Evolutionary conservation across 2,888 invertebrate species (phyloP).

Genomic region (Sesia apiformis): DNA sequence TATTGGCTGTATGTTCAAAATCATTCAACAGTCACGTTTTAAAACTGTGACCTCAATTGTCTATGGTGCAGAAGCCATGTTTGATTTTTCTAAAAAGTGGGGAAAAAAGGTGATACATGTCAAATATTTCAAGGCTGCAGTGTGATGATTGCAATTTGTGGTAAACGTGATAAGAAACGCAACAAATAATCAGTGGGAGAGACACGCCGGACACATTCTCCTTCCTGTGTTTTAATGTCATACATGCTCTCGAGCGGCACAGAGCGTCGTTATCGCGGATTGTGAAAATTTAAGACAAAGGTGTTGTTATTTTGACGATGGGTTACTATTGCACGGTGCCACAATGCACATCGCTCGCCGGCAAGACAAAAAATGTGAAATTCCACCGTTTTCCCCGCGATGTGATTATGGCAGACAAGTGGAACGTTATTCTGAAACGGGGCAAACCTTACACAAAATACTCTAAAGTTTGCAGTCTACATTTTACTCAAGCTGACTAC

Average conservation of each 20-base stretch:
- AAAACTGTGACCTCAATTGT: not conserved
- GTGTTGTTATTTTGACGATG: conserved; percentile 35
- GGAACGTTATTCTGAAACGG: conserved; percentile 60
- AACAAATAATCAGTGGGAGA: conserved; percentile 40
- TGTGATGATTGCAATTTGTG: conserved; percentile 69
- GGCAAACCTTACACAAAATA: conserved; percentile 69
- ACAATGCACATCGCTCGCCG: conserved; percentile 70
- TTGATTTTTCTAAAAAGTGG: conserved; percentile 34
- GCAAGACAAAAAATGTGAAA: conserved; percentile 70
- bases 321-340: conserved; percentile 72
- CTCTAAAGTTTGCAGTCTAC: conserved; percentile 69
- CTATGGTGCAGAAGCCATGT: conserved; percentile 20
- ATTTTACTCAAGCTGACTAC: conserved; percentile 63
- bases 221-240: conserved; percentile 16
- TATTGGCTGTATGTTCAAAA: too few species aligned
- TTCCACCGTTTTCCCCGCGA: conserved; percentile 68
- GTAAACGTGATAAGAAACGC: conserved; percentile 60
- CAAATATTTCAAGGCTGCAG: conserved; percentile 58
- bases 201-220: conserved; percentile 12
- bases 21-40: not conserved
- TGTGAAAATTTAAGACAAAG: conserved; percentile 30
- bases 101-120: conserved; percentile 67
- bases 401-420: conserved; percentile 49
- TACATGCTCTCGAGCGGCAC: conserved; percentile 5
- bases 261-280: conserved; percentile 15